A percentile compares a stretch with the other conserved stretches of the same genome.
phyloP scores from a whole-genome alignment of 2,797 vertebrate species.

The Phrynocephalus vlangalii region DNA sequence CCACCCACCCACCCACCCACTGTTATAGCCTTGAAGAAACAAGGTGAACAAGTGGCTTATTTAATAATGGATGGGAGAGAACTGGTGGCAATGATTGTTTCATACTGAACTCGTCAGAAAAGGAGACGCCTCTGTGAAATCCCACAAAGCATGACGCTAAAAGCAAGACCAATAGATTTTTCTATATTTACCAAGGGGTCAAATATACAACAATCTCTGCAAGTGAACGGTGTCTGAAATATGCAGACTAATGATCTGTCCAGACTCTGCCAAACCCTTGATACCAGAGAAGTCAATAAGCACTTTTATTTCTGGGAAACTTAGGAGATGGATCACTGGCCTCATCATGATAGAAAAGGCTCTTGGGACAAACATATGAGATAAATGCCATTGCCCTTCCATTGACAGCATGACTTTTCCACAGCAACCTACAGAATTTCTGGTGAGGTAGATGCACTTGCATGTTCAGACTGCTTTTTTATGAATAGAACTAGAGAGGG shows the following conservation, averaged over 20 bases:
- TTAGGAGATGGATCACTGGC: background rate
- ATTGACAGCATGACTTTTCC: slow-evolving; percentile 27
- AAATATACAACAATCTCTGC: background rate
- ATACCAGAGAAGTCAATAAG: background rate
- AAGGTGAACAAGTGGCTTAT: background rate
- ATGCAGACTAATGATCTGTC: background rate
- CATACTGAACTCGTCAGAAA: slow-evolving; percentile 13
- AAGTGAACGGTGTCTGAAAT: slow-evolving; percentile 9
- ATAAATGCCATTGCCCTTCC: slow-evolving; percentile 50
- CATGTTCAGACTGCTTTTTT: slow-evolving; percentile 58
- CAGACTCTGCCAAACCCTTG: background rate
- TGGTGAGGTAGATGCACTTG: slow-evolving; percentile 46
- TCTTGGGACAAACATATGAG: slow-evolving; percentile 40
- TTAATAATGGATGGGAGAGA: slow-evolving; percentile 9
- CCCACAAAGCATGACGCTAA: background rate
- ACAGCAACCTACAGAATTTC: slow-evolving; percentile 34
- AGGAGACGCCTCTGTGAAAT: background rate
- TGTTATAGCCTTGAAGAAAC: background rate
- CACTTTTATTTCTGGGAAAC: background rate
- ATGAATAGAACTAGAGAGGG: slow-evolving; percentile 48
- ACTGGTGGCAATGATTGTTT: slow-evolving; percentile 13
- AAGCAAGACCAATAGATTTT: background rate
- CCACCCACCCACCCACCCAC: background rate
- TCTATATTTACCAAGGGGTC: slow-evolving; percentile 1
- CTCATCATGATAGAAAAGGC: background rate